Base-by-base conservation (phyloP, 2,113 vertebrate species). In the Poecilia latipinna region DNA sequence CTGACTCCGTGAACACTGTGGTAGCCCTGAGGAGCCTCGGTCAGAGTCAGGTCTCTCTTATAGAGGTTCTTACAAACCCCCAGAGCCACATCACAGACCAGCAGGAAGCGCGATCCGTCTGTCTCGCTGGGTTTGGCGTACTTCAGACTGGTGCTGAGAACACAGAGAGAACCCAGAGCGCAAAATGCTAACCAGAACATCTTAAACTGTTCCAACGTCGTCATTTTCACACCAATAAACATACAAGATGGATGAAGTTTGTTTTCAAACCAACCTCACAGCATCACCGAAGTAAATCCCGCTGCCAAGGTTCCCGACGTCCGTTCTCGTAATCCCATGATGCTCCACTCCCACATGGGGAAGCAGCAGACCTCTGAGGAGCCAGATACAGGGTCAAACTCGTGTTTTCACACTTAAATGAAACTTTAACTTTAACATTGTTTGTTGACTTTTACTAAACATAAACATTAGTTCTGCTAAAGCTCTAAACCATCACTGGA, bases 281-380 rank as follows among this genome's bases (percentile, higher is more conserved):
- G 95, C 91, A 67, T 97, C 79, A 26, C 93, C 96, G 67, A 97
- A 97, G 88, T 98, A 97, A 89, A 97, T 96, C 37, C 97, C 96
- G 73, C 94, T 94, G 70, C 96, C 96, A 64, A 98, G 95, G 82
- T 95, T 92, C 28, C 96, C 96, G 3, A 77, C 1, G 39, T 97
- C 96, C 19, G 95, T 97, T 82, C 96, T 95, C 79, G 95, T 71
- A 33, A 96, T 88, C 17, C 96, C 96, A 82, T 93, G 93, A 76
- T 94, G 91, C 93, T 96, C 95, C 73, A 94, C 95, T 70, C 92
- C 92, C 24, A 90, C 85, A 65, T 90, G 95, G 37, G 97, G 96
- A 86, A 96, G 85, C 77, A 97, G 90, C 48, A 98, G 88, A 4
- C 96, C 96, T 4, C 96, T 98, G 28, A 24, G 60, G 17, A 68